A percentile compares a stretch with the other conserved stretches of the same genome.
phyloP scores from a whole-genome alignment of 2,113 vertebrate genomes.

The Hyperopisus bebe region DNA sequence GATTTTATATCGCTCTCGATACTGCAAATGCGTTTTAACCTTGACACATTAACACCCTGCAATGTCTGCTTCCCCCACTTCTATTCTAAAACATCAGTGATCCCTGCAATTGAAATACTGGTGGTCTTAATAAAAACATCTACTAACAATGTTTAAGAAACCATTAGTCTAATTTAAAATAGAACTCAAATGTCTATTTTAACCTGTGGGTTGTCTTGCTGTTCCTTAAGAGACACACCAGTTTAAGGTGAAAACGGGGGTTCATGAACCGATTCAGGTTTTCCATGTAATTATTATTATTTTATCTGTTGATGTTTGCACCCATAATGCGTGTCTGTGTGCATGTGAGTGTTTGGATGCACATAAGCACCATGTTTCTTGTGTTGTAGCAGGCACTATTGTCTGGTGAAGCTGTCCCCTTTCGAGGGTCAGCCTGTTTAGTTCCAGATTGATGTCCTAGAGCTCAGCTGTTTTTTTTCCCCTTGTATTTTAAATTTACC shows the following conservation, averaged over 20 bases:
- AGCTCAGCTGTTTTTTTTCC: not conserved
- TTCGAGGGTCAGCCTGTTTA: not conserved
- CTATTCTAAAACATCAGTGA: conserved; percentile 50
- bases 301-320: conserved; percentile 11
- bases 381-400: conserved; percentile 14
- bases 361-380: conserved; percentile 9
- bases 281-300: not conserved
- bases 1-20: conserved; percentile 39
- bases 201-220: conserved; percentile 86
- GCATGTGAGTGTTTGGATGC: conserved; percentile 12
- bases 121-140: conserved; percentile 51
- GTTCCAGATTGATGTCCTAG: not conserved
- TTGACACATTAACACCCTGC: conserved; percentile 33
- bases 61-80: conserved; percentile 21
- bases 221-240: conserved; percentile 86
- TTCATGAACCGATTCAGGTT: not conserved
- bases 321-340: not conserved
- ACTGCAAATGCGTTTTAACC: conserved; percentile 17
- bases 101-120: conserved; percentile 92
- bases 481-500: not conserved
- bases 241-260: conserved; percentile 50
- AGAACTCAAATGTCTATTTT: conserved; percentile 59
- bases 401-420: conserved; percentile 18
- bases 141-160: conserved; percentile 11
- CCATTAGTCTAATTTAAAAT: conserved; percentile 30